phyloP scores from a whole-genome alignment of 2,888 invertebrate genomes.

The Muschampia plurimacula region DNA sequence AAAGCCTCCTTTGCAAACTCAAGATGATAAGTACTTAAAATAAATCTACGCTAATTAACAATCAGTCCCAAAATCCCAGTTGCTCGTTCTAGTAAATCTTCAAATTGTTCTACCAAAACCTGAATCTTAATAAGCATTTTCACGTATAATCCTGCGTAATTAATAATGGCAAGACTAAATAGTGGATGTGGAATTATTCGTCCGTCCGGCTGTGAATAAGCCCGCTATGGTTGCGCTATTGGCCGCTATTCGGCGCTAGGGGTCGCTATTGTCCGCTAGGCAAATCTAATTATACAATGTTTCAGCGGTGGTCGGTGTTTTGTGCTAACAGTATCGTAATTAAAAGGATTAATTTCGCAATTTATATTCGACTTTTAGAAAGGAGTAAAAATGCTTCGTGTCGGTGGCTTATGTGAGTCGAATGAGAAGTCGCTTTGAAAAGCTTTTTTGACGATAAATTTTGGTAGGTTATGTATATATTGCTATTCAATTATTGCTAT shows the following conservation, averaged over 20 bases:
- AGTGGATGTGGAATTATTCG: not conserved
- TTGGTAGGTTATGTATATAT: too few species aligned
- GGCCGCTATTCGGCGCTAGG: not conserved
- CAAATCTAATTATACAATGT: constrained; percentile 10
- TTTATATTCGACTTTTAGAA: not conserved
- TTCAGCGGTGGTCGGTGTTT: not conserved
- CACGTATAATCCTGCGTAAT: not conserved
- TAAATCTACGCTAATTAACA: too few species aligned
- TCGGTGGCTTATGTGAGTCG: not conserved
- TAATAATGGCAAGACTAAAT: constrained; percentile 2
- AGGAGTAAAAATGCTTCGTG: not conserved
- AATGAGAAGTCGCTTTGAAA: too few species aligned
- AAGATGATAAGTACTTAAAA: too few species aligned
- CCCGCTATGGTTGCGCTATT: not conserved
- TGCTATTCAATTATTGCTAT: too few species aligned
- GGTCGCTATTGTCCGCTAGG: constrained; percentile 1
- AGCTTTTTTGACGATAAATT: too few species aligned
- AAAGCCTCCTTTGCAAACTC: too few species aligned
- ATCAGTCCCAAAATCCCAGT: too few species aligned
- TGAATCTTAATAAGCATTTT: not conserved
- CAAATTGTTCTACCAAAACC: not conserved
- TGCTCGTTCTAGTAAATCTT: not conserved
- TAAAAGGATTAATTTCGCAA: constrained; percentile 2
- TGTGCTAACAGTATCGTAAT: constrained; percentile 1
- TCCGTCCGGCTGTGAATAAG: constrained; percentile 4